These are phyloP conservation scores for Plutomurus gul DNA, from an alignment of 1,140 invertebrate genomes.

Conservation along the genomic window DNA sequence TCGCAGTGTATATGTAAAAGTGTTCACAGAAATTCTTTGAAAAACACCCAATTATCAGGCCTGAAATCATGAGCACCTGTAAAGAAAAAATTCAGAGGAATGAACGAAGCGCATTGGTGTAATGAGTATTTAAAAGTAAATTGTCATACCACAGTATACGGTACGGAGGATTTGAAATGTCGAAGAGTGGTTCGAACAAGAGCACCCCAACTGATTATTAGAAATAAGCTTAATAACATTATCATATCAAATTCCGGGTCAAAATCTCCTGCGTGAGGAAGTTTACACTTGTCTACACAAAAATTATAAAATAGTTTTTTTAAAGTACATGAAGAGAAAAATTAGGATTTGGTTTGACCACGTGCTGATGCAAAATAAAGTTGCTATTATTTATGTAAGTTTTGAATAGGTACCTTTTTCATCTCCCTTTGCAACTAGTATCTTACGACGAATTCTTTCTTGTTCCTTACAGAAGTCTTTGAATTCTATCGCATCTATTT, in stretches of 20 bases:
- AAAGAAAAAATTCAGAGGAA: not conserved
- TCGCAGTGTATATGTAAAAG: slow-evolving; percentile 44
- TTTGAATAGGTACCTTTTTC: not conserved
- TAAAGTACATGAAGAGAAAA: not conserved
- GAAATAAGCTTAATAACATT: not conserved
- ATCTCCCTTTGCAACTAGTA: not conserved
- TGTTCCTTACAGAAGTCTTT: not conserved
- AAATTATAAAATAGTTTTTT: not conserved
- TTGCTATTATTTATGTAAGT: not conserved
- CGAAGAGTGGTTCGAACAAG: not conserved
- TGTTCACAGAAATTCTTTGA: slow-evolving; percentile 3
- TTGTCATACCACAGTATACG: not conserved
- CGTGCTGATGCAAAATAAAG: not conserved
- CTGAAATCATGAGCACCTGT: slow-evolving; percentile 40
- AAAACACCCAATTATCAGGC: slow-evolving; percentile 31
- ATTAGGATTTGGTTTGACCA: not conserved
- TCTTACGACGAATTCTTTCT: too few relatives aligned
- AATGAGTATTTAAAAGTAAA: not conserved
- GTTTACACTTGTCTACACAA: not conserved
- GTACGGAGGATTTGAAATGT: not conserved
- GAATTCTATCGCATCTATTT: not conserved
- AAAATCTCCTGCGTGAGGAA: not conserved
- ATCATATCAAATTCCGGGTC: not conserved
- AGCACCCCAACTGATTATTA: not conserved
- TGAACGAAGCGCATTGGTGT: not conserved